phyloP scores from a whole-genome alignment of 2,797 vertebrate genomes.

The Chromobotia macracanthus region DNA sequence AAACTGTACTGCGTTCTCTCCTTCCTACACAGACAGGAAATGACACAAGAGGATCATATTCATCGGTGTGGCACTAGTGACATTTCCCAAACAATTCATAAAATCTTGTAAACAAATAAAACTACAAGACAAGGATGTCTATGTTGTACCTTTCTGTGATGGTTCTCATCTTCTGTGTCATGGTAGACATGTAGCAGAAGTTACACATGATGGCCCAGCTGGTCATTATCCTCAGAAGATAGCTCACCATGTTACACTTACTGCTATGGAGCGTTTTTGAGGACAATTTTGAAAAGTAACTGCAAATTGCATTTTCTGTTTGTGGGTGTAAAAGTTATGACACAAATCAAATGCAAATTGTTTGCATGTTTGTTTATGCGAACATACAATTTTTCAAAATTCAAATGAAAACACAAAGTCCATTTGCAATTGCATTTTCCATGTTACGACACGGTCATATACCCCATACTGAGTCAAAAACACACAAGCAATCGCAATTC shows the following conservation, averaged over 20 bases:
- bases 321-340: no score
- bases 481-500: no score
- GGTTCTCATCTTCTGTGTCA: constrained; percentile 87
- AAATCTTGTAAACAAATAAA: not conserved
- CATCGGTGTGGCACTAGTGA: not conserved
- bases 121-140: not conserved
- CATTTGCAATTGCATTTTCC: no score
- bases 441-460: no score
- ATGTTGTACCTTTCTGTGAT: not conserved
- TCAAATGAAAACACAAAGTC: no score
- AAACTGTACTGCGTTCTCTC: constrained; percentile 93
- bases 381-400: no score
- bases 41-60: not conserved
- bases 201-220: constrained; percentile 98
- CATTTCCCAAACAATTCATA: not conserved
- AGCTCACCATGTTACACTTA: constrained; percentile 91
- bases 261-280: no score
- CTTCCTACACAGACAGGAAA: constrained; percentile 77
- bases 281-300: no score
- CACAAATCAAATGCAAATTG: no score
- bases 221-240: constrained; percentile 95
- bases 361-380: no score
- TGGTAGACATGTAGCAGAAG: constrained; percentile 93
- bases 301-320: no score
- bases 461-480: no score